Base-by-base conservation (phyloP, 2,888 invertebrate species). In the Phengaris arion region DNA sequence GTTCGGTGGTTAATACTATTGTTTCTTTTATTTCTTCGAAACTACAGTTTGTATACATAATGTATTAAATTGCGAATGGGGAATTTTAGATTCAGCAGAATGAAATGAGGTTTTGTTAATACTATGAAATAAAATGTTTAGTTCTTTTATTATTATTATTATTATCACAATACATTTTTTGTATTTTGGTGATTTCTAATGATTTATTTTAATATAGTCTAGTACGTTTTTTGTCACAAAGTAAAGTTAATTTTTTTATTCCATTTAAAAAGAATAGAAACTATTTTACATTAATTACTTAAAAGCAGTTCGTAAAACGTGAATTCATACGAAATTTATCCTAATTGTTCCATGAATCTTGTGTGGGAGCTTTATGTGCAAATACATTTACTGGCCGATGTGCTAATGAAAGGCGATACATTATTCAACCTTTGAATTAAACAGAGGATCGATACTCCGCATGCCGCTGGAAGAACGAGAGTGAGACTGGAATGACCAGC, bases 321-420 rank as follows among this genome's bases (percentile, higher is more conserved):
- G 75, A 48, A 75, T 75, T 75, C 69, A 75, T 57, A 69, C 22
- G 69, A 69, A 54, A 48, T 55, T 69, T 75, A 75, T 68, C 68
- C 68, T 90, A 90, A 90, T 92, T 87, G 88, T 87, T 89, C 88
- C 88, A 88, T 88, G 82, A 85, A 87, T 87, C 86, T 89, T 88
- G 89, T 87, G 87, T 86, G 89, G 90, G 90, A 89, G 92, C 92
- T 92, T 92, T 90, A 92, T 89, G 92, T 93, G 93, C 92, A 92
- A 93, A 93, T 92, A 92, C 89, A 89, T 87, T 89, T 85, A 88
- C 89, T 89, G 89, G 87, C 90, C 90, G 89, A 91, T 92, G 92
- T 92, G 92, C 92, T 93, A 93, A 93, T 93, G 93, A 93, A 93
- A 91, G 90, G 90, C 89, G 88, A 93, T 93, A 93, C 93, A 93